Base-by-base conservation (phyloP, 2,113 vertebrate genomes). In the Apodemus sylvaticus region DNA sequence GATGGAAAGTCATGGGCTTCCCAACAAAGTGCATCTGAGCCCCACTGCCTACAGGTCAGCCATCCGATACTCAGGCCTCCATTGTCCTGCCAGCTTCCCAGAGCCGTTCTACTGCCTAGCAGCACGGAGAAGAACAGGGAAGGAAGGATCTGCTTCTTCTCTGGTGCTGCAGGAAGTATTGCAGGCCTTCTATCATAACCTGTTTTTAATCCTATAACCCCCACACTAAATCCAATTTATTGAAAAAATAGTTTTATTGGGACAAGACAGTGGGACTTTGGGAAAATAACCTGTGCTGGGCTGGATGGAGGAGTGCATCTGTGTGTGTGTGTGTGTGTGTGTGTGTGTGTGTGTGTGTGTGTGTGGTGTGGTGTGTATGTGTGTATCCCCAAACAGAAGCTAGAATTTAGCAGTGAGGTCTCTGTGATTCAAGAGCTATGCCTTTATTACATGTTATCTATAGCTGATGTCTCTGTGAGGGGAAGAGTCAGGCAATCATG, bases 1-100 rank as follows among this genome's bases (percentile, higher is more conserved):
- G 60, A 99, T 97, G 98, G 98, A 99, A 96, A 98, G 98, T 73
- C 98, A 98, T 0, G 98, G 98, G 16, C 78, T 99, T 91, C 98
- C 98, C 7, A 97, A 98, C 92, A 98, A 98, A 95, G 98, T 98
- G 76, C 98, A 99, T 62, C 91, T 99, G 74, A 99, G 98, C 73
- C 97, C 98, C 34, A 98, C 93, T 34, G 98, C 98, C 39, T 99
- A 98, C 96, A 98, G 97, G 98, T 98, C 7, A 96, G 26, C 17
- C 79, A 70, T 73, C 45, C n/a, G 5, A 34, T 53, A 2, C 34
- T 45, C 19, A 0, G 39, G 14, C 16, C 29, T 53, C 89, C 83
- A 26, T 68, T 58, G 5, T 29, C 3, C 0, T 89, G 71, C 79
- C 66, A 42, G 39, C 13, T 29, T 83, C 73, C 48, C 29, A 71